Conservation (phyloP, 2,888 invertebrate species). For the Lamproptera curius region DNA sequence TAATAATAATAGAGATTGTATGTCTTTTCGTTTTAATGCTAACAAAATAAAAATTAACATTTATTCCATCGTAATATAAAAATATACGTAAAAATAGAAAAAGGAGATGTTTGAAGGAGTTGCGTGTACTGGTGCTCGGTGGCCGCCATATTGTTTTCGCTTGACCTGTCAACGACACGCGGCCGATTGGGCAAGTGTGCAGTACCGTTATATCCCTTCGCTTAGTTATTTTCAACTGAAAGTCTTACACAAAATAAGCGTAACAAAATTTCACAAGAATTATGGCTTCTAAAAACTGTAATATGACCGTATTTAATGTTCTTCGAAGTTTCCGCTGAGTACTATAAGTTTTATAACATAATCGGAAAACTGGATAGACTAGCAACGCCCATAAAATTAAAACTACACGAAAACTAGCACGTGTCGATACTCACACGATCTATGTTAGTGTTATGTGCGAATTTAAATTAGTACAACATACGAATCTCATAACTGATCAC, state of each 20-base stretch:
- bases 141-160: conserved; percentile 22
- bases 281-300: too few species aligned
- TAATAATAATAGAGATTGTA: conserved; percentile 68
- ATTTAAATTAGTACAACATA: conserved; percentile 13
- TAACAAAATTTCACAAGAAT: too few species aligned
- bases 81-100: conserved; percentile 76
- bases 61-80: conserved; percentile 75
- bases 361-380: neutral
- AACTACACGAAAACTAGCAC: neutral
- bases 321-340: neutral
- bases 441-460: neutral
- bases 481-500: conserved; percentile 4
- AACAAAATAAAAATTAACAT: conserved; percentile 76
- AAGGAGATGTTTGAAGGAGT: conserved; percentile 47
- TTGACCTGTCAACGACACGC: conserved; percentile 17
- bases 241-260: too few species aligned
- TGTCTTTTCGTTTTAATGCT: conserved; percentile 78
- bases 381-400: neutral
- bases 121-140: conserved; percentile 39
- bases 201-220: conserved; percentile 27
- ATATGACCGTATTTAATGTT: too few species aligned
- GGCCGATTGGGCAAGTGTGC: conserved; percentile 26
- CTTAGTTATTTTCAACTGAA: neutral
- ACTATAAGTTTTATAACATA: neutral
- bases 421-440: neutral